Conservation (phyloP, 2,888 invertebrate species). For the Lomographa bimaculata region DNA sequence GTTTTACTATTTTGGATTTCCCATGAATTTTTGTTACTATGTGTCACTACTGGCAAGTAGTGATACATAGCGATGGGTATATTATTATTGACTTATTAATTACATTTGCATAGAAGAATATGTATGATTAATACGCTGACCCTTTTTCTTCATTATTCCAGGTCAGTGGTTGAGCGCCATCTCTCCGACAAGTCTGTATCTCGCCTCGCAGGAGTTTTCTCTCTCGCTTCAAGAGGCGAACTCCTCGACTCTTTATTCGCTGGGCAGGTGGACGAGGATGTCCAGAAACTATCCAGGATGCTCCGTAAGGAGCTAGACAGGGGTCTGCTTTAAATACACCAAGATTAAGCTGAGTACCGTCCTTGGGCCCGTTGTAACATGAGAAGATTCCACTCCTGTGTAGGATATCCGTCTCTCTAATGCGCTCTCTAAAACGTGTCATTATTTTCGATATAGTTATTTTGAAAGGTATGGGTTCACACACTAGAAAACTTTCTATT, state of each 20-base stretch:
- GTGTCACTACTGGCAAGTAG: too few species aligned
- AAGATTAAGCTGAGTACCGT: conserved; percentile 55
- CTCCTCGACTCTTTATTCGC: conserved; percentile 72
- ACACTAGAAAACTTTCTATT: too few species aligned
- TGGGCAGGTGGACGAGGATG: conserved; percentile 71
- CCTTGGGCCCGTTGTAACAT: conserved; percentile 41
- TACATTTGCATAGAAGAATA: too few species aligned
- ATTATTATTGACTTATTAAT: too few species aligned
- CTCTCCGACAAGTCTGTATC: conserved; percentile 92
- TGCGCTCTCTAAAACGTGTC: conserved; percentile 40
- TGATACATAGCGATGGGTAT: too few species aligned
- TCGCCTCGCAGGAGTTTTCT: conserved; percentile 91
- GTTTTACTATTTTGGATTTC: too few species aligned
- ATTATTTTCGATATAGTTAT: conserved; percentile 50
- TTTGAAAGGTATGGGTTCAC: too few species aligned
- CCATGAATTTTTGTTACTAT: too few species aligned
- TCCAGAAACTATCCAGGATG: conserved; percentile 71
- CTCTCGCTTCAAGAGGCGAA: conserved; percentile 67
- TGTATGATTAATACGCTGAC: too few species aligned
- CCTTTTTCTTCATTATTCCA: conserved; percentile 42
- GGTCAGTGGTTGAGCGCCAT: conserved; percentile 89
- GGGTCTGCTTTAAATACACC: conserved; percentile 67
- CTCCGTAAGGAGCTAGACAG: conserved; percentile 74
- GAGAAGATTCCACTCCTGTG: conserved; percentile 8
- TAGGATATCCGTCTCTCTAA: neutral